phyloP scores from a whole-genome alignment of 53 echinoderm and acorn worm genomes.

The Hippasteria phrygiana region DNA sequence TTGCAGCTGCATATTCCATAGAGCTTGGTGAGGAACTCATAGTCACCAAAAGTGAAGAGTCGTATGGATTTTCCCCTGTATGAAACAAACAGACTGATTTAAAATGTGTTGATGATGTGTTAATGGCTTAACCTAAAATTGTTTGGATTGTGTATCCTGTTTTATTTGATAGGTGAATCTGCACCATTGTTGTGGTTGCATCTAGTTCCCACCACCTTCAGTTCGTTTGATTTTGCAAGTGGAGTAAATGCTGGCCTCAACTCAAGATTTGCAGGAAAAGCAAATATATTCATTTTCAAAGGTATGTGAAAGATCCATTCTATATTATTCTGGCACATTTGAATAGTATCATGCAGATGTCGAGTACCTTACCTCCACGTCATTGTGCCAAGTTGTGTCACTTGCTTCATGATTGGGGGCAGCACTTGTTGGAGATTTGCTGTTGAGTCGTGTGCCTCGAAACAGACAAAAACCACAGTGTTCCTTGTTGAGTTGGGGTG shows the following conservation, averaged over 20 bases:
- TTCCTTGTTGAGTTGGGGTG: slow-evolving; percentile 24
- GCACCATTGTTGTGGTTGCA: background rate
- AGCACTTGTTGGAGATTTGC: slow-evolving; percentile 26
- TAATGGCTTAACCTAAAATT: too few relatives aligned
- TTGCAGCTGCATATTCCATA: slow-evolving; percentile 64
- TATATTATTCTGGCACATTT: background rate
- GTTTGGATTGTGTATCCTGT: too few relatives aligned
- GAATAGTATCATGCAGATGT: background rate
- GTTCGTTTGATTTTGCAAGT: background rate
- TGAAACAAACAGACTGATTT: background rate
- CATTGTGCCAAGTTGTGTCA: slow-evolving; percentile 15
- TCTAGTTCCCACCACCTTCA: background rate
- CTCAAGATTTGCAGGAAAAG: background rate
- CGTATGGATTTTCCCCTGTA: slow-evolving; percentile 16
- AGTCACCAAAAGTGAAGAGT: slow-evolving; percentile 44
- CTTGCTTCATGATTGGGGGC: slow-evolving; percentile 35
- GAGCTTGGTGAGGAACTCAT: slow-evolving; percentile 47
- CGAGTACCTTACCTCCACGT: slow-evolving; percentile 8
- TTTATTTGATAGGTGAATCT: too few relatives aligned
- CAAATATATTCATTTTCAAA: background rate
- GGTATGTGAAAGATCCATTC: background rate
- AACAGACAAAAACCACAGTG: slow-evolving; percentile 30
- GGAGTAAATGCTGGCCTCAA: background rate
- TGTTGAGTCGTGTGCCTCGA: slow-evolving; percentile 17
- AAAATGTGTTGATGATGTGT: too few relatives aligned